Evolutionary conservation across 2,888 invertebrate genomes (phyloP).

Genomic region (Rhingia rostrata): DNA sequence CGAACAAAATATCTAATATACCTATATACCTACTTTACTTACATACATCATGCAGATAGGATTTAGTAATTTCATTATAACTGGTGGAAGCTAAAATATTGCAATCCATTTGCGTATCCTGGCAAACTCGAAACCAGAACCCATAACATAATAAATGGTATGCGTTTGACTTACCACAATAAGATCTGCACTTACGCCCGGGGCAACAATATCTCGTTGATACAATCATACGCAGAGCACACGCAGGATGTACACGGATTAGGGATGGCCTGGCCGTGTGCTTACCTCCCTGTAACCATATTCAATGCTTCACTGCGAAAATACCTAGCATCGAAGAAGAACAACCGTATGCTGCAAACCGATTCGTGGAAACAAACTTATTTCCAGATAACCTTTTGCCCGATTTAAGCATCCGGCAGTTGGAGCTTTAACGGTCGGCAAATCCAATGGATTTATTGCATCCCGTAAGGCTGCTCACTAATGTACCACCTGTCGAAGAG

Average conservation of each 20-base stretch:
- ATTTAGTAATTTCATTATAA: slow-evolving; percentile 65
- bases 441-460: slow-evolving; percentile 69
- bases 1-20: background rate
- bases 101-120: slow-evolving; percentile 73
- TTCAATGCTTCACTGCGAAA: slow-evolving; percentile 19
- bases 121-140: slow-evolving; percentile 71
- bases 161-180: slow-evolving; percentile 72
- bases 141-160: slow-evolving; percentile 71
- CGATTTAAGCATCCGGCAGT: slow-evolving; percentile 73
- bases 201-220: slow-evolving; percentile 71
- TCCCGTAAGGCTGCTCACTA: slow-evolving; percentile 64
- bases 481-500: slow-evolving; percentile 64
- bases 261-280: slow-evolving; percentile 65
- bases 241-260: slow-evolving; percentile 73
- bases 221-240: slow-evolving; percentile 73
- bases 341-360: slow-evolving; percentile 10
- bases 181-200: slow-evolving; percentile 68
- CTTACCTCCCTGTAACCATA: slow-evolving; percentile 41
- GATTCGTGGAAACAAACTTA: slow-evolving; percentile 65
- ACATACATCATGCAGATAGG: slow-evolving; percentile 41
- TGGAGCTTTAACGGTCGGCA: slow-evolving; percentile 71
- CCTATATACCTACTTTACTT: background rate
- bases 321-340: slow-evolving; percentile 8
- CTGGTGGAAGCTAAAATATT: slow-evolving; percentile 65
- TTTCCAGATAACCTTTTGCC: slow-evolving; percentile 71